Evolutionary conservation across 2,797 vertebrate species (phyloP), one percentile per base, ranked within the genome.

Genomic region (Rhodeus uyekii): DNA sequence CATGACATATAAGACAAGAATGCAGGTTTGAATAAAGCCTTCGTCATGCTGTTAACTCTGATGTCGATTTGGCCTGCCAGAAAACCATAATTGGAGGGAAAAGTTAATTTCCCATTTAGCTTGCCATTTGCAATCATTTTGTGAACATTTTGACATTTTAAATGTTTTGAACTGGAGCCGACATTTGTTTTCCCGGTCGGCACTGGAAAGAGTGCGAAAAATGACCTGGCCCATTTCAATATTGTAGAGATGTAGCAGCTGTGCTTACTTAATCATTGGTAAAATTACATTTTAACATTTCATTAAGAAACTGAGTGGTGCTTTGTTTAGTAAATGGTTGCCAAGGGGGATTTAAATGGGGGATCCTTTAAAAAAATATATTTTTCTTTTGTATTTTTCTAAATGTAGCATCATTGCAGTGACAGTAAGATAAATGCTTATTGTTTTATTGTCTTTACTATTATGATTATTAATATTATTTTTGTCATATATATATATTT

Each of bases 131-230:
- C 46, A 65, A 24, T 53, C 19, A 19, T 74, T 74, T 39, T 58
- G 8, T 18, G 48, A 27, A 55, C 34, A 39, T 50, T 24, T 68
- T 78, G 63, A 67, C 76, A 78, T 53, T 78, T 68, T 34, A 34
- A 65, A 68, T 58, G 64, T 42, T 68, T 78, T 78, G n/a, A 16
- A 27, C 44, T 39, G 48, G 13, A 39, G 22, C 22, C 34, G 24
- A 16, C 29, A 68, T 67, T 78, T 78, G 46, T 19, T 29, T 78
- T 78, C 34, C 63, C 6, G 0, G n/a, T 39, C 1, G 29, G 46
- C 42, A 27, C 29, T 77, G 27, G 29, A 38, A 27, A 22, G 19
- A 76, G 39, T 48, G 75, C 27, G 36, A 77, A 32, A 48, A 48
- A 32, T 10, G 12, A 46, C 22, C n/a, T 18, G 72, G 16, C 64